Base-by-base conservation (phyloP, 1,140 invertebrate species). In the Notospermus geniculatus region DNA sequence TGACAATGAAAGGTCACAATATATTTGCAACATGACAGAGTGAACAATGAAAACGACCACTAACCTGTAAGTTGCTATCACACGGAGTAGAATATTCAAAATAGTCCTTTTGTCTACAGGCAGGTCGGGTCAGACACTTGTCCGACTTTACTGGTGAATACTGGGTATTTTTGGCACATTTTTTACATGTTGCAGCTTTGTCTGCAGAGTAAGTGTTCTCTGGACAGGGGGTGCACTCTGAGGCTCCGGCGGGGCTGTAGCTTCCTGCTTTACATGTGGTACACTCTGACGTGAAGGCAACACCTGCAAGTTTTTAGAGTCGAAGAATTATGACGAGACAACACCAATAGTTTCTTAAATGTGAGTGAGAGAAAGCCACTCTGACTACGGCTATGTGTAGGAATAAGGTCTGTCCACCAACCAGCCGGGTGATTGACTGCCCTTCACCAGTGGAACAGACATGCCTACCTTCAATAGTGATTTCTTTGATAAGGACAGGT, bases 201-300 rank as follows among this genome's bases (percentile, higher is more conserved):
- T 71, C 69, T 17, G 60, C 45, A 15, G 84, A 83, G 63, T 76
- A 85, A 2, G 75, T 80, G 63, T 85, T 81, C 46, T 75, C 69
- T 1, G 73, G 71, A 72, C 87, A 88, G 4, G 74, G 71, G 5
- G 71, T 66, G 69, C 87, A 88, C 23, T 72, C 69, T 1, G 77
- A 69, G 2, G 84, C 72, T 2, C 83, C 83, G 29, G 65, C 66
- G 23, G 70, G 72, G 58, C 82, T 84, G 72, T 79, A 86, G 4
- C 82, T 86, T 11, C 87, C 87, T 19, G 80, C 73, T 23, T 77
- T 77, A 72, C 87, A 88, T 36, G 81, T 80, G 15, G 80, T 80
- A 70, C 87, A 88, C 59, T 83, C 80, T 0, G 86, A 86, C 17
- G 86, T 84, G 66, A 83, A 87, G 7, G 85, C 85, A 25, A 88